Evolutionary conservation across 2,797 vertebrate species (phyloP), one percentile per base, ranked within the genome.

Genomic region (Philypnodon macrostomus): DNA sequence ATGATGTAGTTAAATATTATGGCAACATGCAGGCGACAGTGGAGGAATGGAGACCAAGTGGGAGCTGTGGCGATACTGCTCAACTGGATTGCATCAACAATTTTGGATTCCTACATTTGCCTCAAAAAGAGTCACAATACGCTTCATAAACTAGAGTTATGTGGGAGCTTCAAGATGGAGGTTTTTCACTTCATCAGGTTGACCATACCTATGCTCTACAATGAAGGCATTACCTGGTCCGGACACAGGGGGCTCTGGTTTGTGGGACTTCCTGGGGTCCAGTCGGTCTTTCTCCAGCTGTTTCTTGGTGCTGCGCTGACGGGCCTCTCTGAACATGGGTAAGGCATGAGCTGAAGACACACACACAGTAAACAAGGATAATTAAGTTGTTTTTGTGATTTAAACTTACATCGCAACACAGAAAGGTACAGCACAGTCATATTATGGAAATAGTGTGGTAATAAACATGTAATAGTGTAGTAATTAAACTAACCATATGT

Each of bases 251-350:
- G 97, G 97, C 67, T 98, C 95, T 0, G 96, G 97, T 72, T 98
- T 99, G 87, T 98, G 94, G 45, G 95, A 98, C 77, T 94, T 97
- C 74, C 92, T 70, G 0, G 96, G 96, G 69, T 98, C 96, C 24
- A 98, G 85, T 9, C 97, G 79, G 79, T 98, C 96, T 78, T 98
- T 99, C 81, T 98, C 96, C 85, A 98, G 88, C 80, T 98, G 96
- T 50, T 98, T 99, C 47, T 93, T 90, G 1, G 97, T 98, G 73
- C 97, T 98, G 61, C 93, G 88, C 44, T 98, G 96, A 47, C 95
- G 91, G 59, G 95, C 94, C 70, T 99, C 97, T 14, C 95, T 91
- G 90, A 98, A 99, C 97, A 98, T 98, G 0, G 95, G 97, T 78
- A 99, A 84, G 0, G 95, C 95, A 39, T 98, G 96, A 60, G 97